Conservation (phyloP, 2,888 invertebrate species). For the Cryptocephalus moraei region DNA sequence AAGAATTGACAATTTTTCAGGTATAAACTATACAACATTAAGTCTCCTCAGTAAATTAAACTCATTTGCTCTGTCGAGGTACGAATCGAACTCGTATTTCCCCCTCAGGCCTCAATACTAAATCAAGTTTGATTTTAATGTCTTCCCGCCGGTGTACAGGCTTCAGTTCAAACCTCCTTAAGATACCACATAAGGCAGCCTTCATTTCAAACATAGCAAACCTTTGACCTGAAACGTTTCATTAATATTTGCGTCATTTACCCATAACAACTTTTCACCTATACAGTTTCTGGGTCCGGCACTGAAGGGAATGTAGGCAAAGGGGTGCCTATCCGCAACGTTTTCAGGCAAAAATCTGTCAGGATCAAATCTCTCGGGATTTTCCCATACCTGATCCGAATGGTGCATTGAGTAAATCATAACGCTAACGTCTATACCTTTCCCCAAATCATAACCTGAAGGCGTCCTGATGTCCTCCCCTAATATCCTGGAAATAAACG, state of each 20-base stretch:
- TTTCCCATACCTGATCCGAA: constrained; percentile 48
- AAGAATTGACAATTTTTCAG: not conserved
- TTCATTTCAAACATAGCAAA: constrained; percentile 55
- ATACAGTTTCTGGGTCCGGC: constrained; percentile 59
- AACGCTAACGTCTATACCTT: constrained; percentile 41
- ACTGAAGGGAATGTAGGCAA: constrained; percentile 54
- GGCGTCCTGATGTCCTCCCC: constrained; percentile 13
- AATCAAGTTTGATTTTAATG: constrained; percentile 36
- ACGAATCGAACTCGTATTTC: constrained; percentile 33
- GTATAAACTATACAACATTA: not conserved
- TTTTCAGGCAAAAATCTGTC: constrained; percentile 57
- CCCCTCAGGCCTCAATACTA: constrained; percentile 40
- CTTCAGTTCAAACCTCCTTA: constrained; percentile 41
- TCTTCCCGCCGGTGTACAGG: constrained; percentile 39
- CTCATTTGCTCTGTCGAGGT: constrained; percentile 2
- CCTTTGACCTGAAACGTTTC: constrained; percentile 43
- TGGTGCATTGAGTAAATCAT: constrained; percentile 53
- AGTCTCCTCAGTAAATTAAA: not conserved
- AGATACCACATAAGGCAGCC: constrained; percentile 44
- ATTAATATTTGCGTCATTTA: not conserved
- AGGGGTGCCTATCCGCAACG: constrained; percentile 44
- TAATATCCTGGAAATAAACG: constrained; percentile 45
- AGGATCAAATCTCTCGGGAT: constrained; percentile 56
- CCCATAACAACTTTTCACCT: constrained; percentile 34
- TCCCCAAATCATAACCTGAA: constrained; percentile 39